Evolutionary conservation across 1,140 invertebrate genomes (phyloP).

Genomic region (Cydia pomonella): DNA sequence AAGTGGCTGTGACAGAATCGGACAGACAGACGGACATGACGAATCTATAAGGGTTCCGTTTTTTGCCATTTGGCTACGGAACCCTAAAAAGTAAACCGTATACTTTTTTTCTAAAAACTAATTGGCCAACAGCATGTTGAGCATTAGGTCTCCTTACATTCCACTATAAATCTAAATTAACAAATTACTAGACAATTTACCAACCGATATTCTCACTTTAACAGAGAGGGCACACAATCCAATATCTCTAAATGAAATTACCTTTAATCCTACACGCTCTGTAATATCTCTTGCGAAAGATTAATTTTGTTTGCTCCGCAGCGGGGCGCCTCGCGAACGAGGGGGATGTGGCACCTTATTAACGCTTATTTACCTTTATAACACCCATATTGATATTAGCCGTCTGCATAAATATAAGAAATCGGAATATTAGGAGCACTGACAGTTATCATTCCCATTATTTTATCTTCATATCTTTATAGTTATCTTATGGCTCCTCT

Average conservation of each 20-base stretch:
- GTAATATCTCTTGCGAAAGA: background rate
- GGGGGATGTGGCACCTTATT: background rate
- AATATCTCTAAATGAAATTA: constrained; percentile 8
- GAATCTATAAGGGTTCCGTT: too few species aligned
- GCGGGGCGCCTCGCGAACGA: background rate
- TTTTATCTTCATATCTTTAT: too few species aligned
- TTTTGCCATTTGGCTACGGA: too few species aligned
- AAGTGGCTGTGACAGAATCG: too few species aligned
- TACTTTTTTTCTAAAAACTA: too few species aligned
- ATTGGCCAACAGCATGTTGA: too few species aligned
- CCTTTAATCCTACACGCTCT: constrained; percentile 1
- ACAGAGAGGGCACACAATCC: background rate
- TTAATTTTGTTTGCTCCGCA: background rate
- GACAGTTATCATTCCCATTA: too few species aligned
- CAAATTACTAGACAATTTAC: background rate
- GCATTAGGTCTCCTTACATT: too few species aligned
- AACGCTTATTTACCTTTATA: constrained; percentile 7
- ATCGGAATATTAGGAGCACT: background rate
- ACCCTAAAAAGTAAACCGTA: too few species aligned
- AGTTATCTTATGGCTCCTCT: too few species aligned
- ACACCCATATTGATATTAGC: background rate
- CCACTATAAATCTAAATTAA: too few species aligned
- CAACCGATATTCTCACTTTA: background rate
- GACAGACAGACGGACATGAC: too few species aligned
- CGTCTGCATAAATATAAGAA: background rate